Conservation (phyloP, 1,140 invertebrate species). For the Megalopta genalis region DNA sequence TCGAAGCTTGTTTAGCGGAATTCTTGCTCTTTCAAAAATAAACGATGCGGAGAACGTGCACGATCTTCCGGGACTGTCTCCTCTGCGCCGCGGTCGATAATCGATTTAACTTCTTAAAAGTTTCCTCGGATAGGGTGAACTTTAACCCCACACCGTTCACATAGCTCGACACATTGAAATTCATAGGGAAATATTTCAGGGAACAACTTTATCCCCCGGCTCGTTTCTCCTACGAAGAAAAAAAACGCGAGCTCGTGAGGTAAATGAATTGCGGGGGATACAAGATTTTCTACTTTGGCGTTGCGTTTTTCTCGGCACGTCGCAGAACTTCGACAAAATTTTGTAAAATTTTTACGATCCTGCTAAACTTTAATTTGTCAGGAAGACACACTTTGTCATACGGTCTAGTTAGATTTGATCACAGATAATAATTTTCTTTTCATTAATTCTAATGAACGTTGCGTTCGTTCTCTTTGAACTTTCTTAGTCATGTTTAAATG, state of each 20-base stretch:
- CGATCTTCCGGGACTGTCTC: neutral
- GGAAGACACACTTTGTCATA: too few species aligned
- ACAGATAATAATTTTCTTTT: too few species aligned
- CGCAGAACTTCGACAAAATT: neutral
- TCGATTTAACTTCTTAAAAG: neutral
- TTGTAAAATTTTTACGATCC: too few species aligned
- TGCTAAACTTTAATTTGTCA: too few species aligned
- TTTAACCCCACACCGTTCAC: neutral
- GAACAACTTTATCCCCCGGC: neutral
- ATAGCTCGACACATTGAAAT: constrained; percentile 1
- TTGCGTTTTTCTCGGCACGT: neutral
- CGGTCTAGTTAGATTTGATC: too few species aligned
- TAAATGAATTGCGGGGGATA: neutral
- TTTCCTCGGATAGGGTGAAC: neutral
- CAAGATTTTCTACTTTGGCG: neutral
- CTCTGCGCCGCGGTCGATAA: neutral
- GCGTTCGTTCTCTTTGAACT: too few species aligned
- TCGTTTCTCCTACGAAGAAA: neutral
- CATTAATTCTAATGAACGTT: too few species aligned
- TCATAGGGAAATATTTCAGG: constrained; percentile 2
- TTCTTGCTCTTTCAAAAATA: neutral
- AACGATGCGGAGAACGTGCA: neutral
- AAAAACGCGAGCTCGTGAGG: neutral
- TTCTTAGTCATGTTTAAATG: too few species aligned
- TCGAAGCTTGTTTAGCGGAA: too few species aligned